Evolutionary conservation across 2,113 vertebrate genomes (phyloP).

Genomic region (Melierax canorus): DNA sequence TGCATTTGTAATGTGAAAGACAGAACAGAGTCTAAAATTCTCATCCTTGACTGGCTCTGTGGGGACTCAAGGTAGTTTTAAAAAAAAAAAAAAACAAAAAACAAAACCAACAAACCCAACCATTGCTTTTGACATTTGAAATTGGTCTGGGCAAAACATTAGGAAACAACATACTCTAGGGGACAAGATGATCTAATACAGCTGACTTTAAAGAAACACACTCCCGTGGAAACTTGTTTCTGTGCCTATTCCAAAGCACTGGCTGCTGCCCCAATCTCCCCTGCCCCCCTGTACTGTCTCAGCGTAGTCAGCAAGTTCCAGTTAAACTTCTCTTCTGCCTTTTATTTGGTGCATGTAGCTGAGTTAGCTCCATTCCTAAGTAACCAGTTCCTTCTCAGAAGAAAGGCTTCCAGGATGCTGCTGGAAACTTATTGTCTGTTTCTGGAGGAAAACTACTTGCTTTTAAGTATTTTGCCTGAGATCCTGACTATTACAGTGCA

Average conservation of each 20-base stretch:
- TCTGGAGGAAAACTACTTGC: neutral
- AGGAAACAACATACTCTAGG: constrained; percentile 29
- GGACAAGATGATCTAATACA: constrained; percentile 29
- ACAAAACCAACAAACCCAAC: neutral
- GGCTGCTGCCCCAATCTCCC: neutral
- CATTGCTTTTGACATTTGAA: constrained; percentile 15
- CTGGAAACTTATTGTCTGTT: neutral
- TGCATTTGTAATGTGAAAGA: constrained; percentile 16
- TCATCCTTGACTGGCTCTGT: neutral
- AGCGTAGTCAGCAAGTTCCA: neutral
- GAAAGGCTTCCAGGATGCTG: neutral
- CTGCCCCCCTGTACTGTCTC: neutral
- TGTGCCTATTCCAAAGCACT: neutral
- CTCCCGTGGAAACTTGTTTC: constrained; percentile 12
- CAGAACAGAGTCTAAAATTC: neutral
- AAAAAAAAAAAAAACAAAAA: neutral
- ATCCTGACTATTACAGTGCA: neutral
- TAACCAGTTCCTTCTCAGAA: neutral
- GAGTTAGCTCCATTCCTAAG: neutral
- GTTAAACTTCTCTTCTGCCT: neutral
- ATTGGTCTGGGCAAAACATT: constrained; percentile 32
- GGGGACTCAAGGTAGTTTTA: neutral
- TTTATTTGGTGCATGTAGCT: neutral
- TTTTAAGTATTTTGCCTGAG: neutral
- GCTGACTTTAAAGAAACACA: constrained; percentile 11